phyloP scores from a whole-genome alignment of 2,113 vertebrate species.

The Rhynchomys soricoides region DNA sequence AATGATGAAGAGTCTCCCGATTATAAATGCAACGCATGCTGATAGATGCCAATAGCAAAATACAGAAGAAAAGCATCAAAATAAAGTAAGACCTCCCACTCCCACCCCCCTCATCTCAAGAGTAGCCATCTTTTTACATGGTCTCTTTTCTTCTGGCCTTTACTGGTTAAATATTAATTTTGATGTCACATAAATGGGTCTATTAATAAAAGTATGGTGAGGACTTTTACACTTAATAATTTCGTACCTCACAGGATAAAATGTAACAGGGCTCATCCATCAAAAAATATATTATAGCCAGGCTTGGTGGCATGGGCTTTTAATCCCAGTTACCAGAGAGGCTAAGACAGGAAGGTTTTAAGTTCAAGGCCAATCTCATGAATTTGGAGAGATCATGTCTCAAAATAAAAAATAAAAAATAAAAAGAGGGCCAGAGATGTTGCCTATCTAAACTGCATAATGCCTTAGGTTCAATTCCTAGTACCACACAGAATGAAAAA shows the following conservation, averaged over 20 bases:
- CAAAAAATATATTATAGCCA: not conserved
- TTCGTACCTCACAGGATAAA: not conserved
- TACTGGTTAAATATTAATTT: constrained; percentile 1
- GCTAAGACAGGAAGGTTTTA: not conserved
- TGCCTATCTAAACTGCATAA: not conserved
- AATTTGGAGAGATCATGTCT: not conserved
- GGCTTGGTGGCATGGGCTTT: not conserved
- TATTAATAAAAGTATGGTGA: not conserved
- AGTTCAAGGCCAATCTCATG: not conserved
- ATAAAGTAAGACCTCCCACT: not conserved
- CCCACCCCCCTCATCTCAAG: not conserved
- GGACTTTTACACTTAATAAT: not conserved
- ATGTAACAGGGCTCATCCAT: not conserved
- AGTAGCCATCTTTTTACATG: not conserved
- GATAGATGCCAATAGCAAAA: not conserved
- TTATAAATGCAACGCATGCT: not conserved
- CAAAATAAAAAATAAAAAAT: not conserved
- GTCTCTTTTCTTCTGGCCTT: not conserved
- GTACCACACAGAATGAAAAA: not conserved
- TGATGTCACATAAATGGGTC: not conserved
- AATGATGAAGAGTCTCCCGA: not conserved
- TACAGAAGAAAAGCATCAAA: not conserved
- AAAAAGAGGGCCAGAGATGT: not conserved
- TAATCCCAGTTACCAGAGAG: not conserved
- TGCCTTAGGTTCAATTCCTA: not conserved